phyloP scores from a whole-genome alignment of 1,140 invertebrate species.

The Atopsyche davidsoni region DNA sequence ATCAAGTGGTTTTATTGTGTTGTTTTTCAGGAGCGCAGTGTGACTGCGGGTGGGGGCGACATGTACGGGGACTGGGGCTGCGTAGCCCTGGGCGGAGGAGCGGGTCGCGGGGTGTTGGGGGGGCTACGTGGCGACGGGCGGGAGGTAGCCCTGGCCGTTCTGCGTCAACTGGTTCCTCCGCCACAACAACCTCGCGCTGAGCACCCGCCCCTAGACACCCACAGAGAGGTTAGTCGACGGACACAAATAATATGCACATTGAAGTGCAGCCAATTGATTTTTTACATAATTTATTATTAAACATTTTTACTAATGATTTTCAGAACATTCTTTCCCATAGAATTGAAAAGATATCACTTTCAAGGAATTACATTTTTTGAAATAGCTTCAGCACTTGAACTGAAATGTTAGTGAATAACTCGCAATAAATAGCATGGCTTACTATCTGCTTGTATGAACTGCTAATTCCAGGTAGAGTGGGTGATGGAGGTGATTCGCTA shows the following conservation, averaged over 20 bases:
- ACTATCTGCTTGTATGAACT: too few relatives aligned
- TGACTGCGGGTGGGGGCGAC: slow-evolving; percentile 44
- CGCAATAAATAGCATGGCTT: too few relatives aligned
- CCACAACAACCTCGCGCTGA: slow-evolving; percentile 69
- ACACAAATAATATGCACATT: too few relatives aligned
- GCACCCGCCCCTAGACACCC: slow-evolving; percentile 62
- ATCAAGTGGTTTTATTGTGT: background rate
- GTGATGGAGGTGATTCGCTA: slow-evolving; percentile 91
- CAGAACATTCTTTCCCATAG: too few relatives aligned
- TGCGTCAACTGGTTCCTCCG: slow-evolving; percentile 73
- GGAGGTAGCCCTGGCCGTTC: slow-evolving; percentile 78
- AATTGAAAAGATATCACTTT: too few relatives aligned
- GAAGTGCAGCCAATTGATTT: too few relatives aligned
- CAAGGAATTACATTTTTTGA: too few relatives aligned
- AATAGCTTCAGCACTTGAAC: too few relatives aligned
- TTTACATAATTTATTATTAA: too few relatives aligned
- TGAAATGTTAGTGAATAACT: too few relatives aligned
- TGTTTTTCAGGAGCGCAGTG: slow-evolving; percentile 39
- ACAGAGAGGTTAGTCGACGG: slow-evolving; percentile 59
- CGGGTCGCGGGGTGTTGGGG: slow-evolving; percentile 76
- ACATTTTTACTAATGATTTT: too few relatives aligned
- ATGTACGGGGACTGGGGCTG: slow-evolving; percentile 87
- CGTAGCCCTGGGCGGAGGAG: slow-evolving; percentile 60
- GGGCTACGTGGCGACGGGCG: slow-evolving; percentile 73
- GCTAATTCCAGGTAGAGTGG: slow-evolving; percentile 70